Evolutionary conservation across 2,113 vertebrate genomes (phyloP).

Genomic region (Lophura nycthemera): DNA sequence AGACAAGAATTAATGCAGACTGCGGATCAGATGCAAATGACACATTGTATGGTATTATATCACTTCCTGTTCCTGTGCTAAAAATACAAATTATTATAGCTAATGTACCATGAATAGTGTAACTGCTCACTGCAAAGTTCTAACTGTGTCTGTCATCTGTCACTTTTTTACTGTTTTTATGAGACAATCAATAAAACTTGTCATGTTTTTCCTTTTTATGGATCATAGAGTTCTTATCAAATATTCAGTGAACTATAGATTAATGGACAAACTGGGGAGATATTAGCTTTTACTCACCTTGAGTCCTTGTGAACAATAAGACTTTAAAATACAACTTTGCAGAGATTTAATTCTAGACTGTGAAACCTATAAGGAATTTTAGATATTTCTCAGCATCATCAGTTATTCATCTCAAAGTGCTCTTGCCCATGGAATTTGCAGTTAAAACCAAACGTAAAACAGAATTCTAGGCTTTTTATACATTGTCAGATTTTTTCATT

Average conservation of each 20-base stretch:
- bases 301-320: not conserved
- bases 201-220: conserved; percentile 43
- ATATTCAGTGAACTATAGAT: conserved; percentile 46
- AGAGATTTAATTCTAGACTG: not conserved
- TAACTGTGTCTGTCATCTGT: conserved; percentile 6
- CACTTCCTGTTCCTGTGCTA: conserved; percentile 11
- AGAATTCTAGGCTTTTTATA: conserved; percentile 41
- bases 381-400: not conserved
- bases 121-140: conserved; percentile 3
- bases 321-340: not conserved
- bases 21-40: not conserved
- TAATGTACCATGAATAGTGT: not conserved
- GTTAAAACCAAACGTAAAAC: conserved; percentile 50
- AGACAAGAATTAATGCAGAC: not conserved
- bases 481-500: conserved; percentile 8
- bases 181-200: conserved; percentile 49
- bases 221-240: conserved; percentile 36
- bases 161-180: conserved; percentile 46
- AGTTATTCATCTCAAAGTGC: conserved; percentile 29
- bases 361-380: conserved; percentile 14
- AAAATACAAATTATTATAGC: conserved; percentile 32
- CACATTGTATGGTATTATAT: not conserved
- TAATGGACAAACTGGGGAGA: conserved; percentile 17
- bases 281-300: conserved; percentile 39
- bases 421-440: conserved; percentile 28